Percentiles rank a stretch among this genome's conserved stretches.
Conservation (phyloP, 2,113 vertebrate species). For the Muntiacus muntjak region DNA sequence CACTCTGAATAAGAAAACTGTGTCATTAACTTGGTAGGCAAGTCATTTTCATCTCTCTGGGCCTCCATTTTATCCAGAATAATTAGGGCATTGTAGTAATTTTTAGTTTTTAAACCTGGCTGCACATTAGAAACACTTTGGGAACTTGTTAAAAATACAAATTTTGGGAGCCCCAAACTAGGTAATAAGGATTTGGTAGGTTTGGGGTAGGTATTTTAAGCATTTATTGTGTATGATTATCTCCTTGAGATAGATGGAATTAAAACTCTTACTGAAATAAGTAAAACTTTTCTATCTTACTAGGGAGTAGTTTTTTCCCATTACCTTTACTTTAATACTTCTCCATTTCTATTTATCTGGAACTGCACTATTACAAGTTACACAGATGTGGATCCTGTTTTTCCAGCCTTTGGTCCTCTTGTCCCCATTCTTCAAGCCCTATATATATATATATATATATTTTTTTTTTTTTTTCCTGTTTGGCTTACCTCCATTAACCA, state of each 20-base stretch:
- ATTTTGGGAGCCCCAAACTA: neutral
- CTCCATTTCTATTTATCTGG: neutral
- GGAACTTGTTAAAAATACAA: neutral
- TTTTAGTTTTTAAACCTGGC: neutral
- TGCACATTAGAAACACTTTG: neutral
- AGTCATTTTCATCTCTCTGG: conserved; percentile 2
- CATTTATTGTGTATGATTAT: neutral
- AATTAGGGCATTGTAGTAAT: neutral
- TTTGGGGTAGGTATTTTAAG: neutral
- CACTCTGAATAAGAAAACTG: neutral
- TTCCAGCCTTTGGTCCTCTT: neutral
- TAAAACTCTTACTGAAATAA: neutral
- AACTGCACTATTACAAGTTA: neutral
- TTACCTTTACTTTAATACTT: neutral
- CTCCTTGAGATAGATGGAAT: neutral
- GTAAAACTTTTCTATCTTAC: neutral
- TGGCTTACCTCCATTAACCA: neutral
- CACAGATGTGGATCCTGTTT: neutral
- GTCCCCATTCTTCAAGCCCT: neutral
- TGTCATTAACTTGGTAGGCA: neutral
- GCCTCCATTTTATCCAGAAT: neutral
- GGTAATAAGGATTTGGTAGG: neutral
- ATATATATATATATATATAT: no score
- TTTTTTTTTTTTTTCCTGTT: neutral
- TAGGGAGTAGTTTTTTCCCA: neutral